These are phyloP conservation scores for Sebastes cheni DNA, from an alignment of 2,797 vertebrate species.

Conservation along the genomic window DNA sequence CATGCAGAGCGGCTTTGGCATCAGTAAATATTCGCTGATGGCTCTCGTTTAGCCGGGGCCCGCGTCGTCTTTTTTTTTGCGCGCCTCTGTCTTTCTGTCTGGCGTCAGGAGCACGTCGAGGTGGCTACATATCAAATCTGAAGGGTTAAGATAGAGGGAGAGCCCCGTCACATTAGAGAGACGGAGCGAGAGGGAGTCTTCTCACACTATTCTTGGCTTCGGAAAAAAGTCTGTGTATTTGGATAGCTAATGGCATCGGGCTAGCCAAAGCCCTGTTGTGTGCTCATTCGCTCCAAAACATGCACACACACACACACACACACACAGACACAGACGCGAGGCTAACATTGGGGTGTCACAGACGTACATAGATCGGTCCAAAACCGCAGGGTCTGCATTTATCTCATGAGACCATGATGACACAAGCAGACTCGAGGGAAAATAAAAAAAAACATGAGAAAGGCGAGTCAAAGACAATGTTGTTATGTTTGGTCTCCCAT, in stretches of 20 bases:
- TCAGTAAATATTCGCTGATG: slow-evolving; percentile 34
- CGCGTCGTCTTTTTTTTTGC: slow-evolving; percentile 1
- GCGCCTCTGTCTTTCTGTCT: slow-evolving; percentile 39
- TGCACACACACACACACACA: slow-evolving; percentile 33
- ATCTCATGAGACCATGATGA: slow-evolving; percentile 65
- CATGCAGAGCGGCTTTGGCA: slow-evolving; percentile 70
- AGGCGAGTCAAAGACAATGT: slow-evolving; percentile 49
- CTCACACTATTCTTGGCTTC: slow-evolving; percentile 71
- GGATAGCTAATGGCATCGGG: slow-evolving; percentile 59
- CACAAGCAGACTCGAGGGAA: slow-evolving; percentile 50
- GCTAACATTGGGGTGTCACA: slow-evolving; percentile 53
- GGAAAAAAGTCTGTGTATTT: slow-evolving; percentile 72
- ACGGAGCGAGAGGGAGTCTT: slow-evolving; percentile 60
- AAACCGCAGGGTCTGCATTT: slow-evolving; percentile 66
- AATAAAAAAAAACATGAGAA: slow-evolving; percentile 25
- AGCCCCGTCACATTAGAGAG: slow-evolving; percentile 59
- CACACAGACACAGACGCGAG: slow-evolving; percentile 25
- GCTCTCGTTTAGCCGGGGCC: slow-evolving; percentile 42
- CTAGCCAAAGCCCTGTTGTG: slow-evolving; percentile 75
- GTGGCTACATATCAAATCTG: slow-evolving; percentile 54
- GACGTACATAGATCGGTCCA: slow-evolving; percentile 55
- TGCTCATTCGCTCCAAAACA: slow-evolving; percentile 63
- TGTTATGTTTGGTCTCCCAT: slow-evolving; percentile 59
- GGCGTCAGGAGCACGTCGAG: slow-evolving; percentile 30
- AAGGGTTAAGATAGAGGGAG: slow-evolving; percentile 57